These are phyloP conservation scores for Watersipora subatra DNA, from an alignment of 1,140 invertebrate species.

Conservation along the genomic window DNA sequence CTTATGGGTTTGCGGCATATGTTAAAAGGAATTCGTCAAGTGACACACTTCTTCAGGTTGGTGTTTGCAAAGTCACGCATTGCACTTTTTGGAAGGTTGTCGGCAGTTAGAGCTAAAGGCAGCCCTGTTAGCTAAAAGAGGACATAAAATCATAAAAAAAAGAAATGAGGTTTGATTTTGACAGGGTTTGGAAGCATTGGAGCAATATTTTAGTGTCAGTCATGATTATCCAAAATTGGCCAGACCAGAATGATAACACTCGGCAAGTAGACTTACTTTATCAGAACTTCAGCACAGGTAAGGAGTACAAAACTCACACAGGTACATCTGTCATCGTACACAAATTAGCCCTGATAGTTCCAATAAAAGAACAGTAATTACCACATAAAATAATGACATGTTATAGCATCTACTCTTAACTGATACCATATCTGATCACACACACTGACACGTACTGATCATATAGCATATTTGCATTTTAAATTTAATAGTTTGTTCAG, in stretches of 20 bases:
- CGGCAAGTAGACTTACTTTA: too few species aligned
- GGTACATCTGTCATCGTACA: too few species aligned
- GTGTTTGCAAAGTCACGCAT: constrained; percentile 1
- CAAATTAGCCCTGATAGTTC: too few species aligned
- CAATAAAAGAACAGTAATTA: too few species aligned
- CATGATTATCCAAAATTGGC: background rate
- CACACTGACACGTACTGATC: too few species aligned
- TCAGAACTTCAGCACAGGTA: too few species aligned
- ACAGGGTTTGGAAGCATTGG: constrained; percentile 5
- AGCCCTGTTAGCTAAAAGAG: background rate
- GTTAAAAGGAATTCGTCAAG: background rate
- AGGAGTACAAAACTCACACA: too few species aligned
- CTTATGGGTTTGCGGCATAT: constrained; percentile 5
- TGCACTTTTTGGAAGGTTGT: background rate
- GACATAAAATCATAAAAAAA: background rate
- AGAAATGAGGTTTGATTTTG: background rate
- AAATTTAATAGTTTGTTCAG: too few species aligned
- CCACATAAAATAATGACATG: too few species aligned
- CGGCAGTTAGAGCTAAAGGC: constrained; percentile 1
- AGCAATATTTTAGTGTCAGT: background rate
- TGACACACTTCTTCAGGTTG: background rate
- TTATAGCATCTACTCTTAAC: too few species aligned
- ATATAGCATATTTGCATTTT: too few species aligned
- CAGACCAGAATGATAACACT: background rate
- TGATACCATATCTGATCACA: too few species aligned